Evolutionary conservation across 2,797 vertebrate species (phyloP), one percentile per base, ranked within the genome.

Genomic region (Pseudomugil gertrudae): DNA sequence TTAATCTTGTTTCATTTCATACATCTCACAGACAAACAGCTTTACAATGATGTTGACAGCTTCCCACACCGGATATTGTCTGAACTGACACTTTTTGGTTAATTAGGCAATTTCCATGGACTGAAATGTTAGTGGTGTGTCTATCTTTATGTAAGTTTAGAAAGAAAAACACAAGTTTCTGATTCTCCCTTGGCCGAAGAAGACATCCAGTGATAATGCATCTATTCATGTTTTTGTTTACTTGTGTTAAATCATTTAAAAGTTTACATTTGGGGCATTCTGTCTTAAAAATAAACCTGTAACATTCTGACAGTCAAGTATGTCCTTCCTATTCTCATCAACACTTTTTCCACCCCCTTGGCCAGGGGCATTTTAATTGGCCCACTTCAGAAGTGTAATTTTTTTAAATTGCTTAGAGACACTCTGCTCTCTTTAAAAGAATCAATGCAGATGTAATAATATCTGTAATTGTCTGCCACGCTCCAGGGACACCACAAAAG

Each of bases 361-460:
- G 89, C 93, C 63, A 82, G 78, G 88, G 92, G 90, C 89, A 90
- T 94, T 94, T 94, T 94, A 94, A 94, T 94, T 94, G 93, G 92
- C 92, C 90, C 89, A 93, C 92, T 93, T 94, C 92, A 84, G 83
- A 93, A 94, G 90, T 93, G 92, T 94, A 94, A 93, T 94, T 94
- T 94, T 92, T 91, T 93, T 91, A 93, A 95, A 94, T 95, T 94
- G 94, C 93, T 94, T 87, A 74, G 92, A 94, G 92, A 93, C 89
- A 87, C 93, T 89, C 84, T 78, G 89, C 91, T 92, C 90, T 91
- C 87, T 84, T 89, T 87, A 88, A 90, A 88, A 89, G 87, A 91
- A 94, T 95, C 94, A 94, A 94, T 94, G 93, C 90, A 94, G 92
- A 94, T 94, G 93, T 94, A 94, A 95, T 94, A 94, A 95, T 95